Evolutionary conservation across 2,888 invertebrate species (phyloP), one percentile per base, ranked within the genome.

Genomic region (Phyto melanocephala): DNA sequence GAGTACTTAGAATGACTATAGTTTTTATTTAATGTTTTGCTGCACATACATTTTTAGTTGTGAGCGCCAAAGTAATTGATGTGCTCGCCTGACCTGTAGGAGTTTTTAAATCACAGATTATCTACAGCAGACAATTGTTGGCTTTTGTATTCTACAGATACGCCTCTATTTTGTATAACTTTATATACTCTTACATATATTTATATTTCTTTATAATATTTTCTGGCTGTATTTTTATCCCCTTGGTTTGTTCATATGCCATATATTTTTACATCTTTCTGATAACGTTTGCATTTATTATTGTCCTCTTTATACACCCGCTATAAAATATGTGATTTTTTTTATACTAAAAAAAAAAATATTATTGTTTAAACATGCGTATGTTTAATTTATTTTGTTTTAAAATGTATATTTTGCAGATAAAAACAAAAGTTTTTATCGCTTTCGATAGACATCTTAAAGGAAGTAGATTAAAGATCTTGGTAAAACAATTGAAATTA

Each of bases 11-110:
- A 77, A 81, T 72, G 50, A 62, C 58, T 67, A 45, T 50, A 68
- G 54, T 42, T 40, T 45, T 62, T 50, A 28, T 33, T 50, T 54
- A 8, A 20, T 20, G 20, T 22, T 45, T 65, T 35, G 35, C 52
- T 54, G 8, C 2, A 28, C 28, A 63, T 22, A 74, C 13, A 56
- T 65, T 65, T 37, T 72, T 68, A 35, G 45, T 79, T 80, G 86
- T 87, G 87, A 88, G 89, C 88, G 89, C 89, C 89, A 89, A 89
- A 87, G 88, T 89, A 89, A 89, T 89, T 89, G 89, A 89, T 89
- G 89, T 88, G 89, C 87, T 87, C 87, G 88, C 86, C 89, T 89
- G 89, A 89, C 89, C 89, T 89, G 89, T 88, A 87, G 89, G 89
- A 89, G 89, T 88, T 87, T 88, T 87, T 87, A 87, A 88, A 88